phyloP scores from a whole-genome alignment of 2,888 invertebrate species.

The Volucella inflata region DNA sequence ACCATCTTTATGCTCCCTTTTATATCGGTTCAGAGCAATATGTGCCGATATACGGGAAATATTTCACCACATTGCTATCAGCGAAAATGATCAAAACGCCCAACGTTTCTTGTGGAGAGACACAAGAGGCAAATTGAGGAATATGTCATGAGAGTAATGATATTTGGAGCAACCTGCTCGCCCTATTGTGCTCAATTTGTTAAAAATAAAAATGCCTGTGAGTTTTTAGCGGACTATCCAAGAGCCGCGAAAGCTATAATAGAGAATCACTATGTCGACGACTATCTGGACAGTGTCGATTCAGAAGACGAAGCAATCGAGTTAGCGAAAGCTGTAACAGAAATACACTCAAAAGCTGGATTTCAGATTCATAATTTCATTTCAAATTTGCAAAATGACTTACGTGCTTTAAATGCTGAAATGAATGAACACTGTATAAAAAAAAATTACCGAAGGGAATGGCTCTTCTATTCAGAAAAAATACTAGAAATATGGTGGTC shows the following conservation, averaged over 20 bases:
- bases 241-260: neutral
- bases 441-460: neutral
- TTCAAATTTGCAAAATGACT: conserved; percentile 2
- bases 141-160: conserved; percentile 71
- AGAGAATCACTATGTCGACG: conserved; percentile 17
- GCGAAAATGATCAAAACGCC: conserved; percentile 75
- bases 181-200: conserved; percentile 37
- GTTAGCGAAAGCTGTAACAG: neutral
- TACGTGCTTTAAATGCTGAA: conserved; percentile 14
- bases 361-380: conserved; percentile 15
- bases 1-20: conserved; percentile 78
- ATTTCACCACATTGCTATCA: too few species aligned
- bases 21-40: conserved; percentile 81
- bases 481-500: too few species aligned
- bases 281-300: conserved; percentile 16
- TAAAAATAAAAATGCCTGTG: conserved; percentile 22
- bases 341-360: neutral
- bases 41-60: too few species aligned
- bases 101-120: conserved; percentile 78
- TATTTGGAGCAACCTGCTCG: conserved; percentile 73
- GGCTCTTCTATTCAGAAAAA: neutral
- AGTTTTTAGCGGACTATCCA: conserved; percentile 13
- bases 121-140: conserved; percentile 45
- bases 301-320: too few species aligned
- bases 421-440: too few species aligned